phyloP scores from a whole-genome alignment of 2,888 invertebrate genomes.

The Cecidostiba fungosa region DNA sequence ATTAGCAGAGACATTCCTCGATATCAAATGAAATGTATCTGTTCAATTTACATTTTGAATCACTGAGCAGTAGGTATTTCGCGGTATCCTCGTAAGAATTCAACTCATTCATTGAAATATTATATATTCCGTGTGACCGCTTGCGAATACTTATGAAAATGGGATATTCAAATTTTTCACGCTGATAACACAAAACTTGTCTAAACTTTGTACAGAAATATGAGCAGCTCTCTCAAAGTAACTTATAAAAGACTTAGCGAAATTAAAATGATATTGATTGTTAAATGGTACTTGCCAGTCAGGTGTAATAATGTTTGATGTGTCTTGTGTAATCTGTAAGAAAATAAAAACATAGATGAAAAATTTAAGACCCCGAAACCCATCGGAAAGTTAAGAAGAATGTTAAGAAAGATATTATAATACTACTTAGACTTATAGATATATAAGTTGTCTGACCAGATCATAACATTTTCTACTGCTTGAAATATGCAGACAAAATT shows the following conservation, averaged over 20 bases:
- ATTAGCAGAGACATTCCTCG: neutral
- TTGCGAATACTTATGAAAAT: neutral
- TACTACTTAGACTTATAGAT: neutral
- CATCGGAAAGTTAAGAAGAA: conserved; percentile 39
- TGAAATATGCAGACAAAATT: neutral
- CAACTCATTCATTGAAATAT: neutral
- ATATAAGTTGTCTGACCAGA: conserved; percentile 39
- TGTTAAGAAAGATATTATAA: neutral
- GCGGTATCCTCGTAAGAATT: neutral
- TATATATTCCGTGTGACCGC: neutral
- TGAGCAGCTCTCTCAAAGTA: neutral
- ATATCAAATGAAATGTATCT: neutral
- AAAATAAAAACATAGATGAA: conserved; percentile 46
- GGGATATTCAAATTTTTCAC: neutral
- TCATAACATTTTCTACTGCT: conserved; percentile 47
- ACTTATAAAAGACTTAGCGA: neutral
- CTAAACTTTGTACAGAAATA: neutral
- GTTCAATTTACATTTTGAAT: neutral
- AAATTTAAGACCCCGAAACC: conserved; percentile 11
- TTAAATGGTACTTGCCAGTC: conserved; percentile 41
- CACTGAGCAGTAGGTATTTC: neutral
- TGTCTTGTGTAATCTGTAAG: conserved; percentile 39
- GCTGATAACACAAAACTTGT: neutral
- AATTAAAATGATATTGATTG: neutral
- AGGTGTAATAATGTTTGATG: neutral